Base-by-base conservation (phyloP, 2,888 invertebrate species). In the Masnerella sp. region DNA sequence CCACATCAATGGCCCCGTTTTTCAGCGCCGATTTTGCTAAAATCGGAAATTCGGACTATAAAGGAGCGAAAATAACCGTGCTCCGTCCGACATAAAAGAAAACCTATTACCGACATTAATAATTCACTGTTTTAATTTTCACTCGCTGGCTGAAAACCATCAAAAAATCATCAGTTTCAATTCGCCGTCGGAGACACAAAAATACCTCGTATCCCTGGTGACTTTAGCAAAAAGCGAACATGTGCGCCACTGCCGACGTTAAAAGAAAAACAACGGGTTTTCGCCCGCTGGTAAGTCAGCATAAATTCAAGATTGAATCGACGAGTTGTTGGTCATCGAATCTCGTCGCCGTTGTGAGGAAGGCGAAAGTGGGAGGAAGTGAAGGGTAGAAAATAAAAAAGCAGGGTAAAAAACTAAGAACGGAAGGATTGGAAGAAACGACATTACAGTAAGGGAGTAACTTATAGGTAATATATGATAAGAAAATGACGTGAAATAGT, bases 281-380 rank as follows among this genome's bases (percentile, higher is more conserved):
- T 52, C 34, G 51, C 14, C n/a, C 11, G 40, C 28, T 25, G 30
- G 67, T 49, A 43, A 59, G 67, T 67, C 59, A 51, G 69, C 42
- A 59, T 71, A 49, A 52, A 52, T 51, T 47, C 30, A 61, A 51
- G 17, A 49, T 25, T 40, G 38, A 51, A 56, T 30, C 36, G 36
- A 47, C 22, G 52, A 54, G 30, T 28, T 56, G 45, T 62, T 47
- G 59, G 69, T 68, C 64, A 74, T 65, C 68, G 67, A 74, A 69
- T 59, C 18, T 51, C 20, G 56, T 25, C 38, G 25, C 15, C 25
- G 12, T 5, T 2, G 8, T 15, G 38, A n/a, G 25, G 15, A 15
- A 25, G 36, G 25, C 49, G 52, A 51, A 8, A 71, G 36, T 47
- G 42, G 12, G 14, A 20, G 14, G 5, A 30, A 38, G 51, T 12